Base-by-base conservation (phyloP, 1,140 invertebrate genomes). In the Stegodyphus dumicola region DNA sequence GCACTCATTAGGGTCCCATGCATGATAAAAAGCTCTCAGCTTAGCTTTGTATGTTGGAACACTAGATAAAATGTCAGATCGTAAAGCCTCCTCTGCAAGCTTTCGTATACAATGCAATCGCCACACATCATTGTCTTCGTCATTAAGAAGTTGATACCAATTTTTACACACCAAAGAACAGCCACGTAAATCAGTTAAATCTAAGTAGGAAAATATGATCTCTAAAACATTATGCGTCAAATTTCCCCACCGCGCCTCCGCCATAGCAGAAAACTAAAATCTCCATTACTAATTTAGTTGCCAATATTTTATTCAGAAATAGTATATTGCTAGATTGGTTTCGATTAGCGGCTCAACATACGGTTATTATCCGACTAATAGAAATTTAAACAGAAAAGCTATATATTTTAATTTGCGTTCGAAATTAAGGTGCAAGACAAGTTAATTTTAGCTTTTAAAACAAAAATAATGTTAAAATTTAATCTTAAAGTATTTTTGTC, bases 1-100 rank as follows among this genome's bases (percentile, higher is more conserved):
- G 90, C 97, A 98, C 90, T 99, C 98, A 90, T 96, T 95, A 2
- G 97, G 96, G 91, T 97, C 99, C 98, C 98, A 99, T 2, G 98
- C 95, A 92, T 99, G 96, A 90, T 95, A 95, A 91, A 95, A 98
- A 11, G 98, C 97, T 89, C 97, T 93, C 76, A 99, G 92, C 92
- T 99, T 99, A 11, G 95, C 93, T 92, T 98, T 99, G 90, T 96
- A 98, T 7, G 96, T 97, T 53, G 94, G 93, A 73, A 98, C 94
- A 80, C 96, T 96, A 70, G 95, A 94, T 54, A 99, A 92, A 88
- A 99, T 92, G 91, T 98, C 96, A 0, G 96, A 97, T 91, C 96
- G 97, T 51, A 99, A 91, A 0, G 96, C 95, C 92, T 98, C 96
- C 91, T 97, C 95, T 5, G 96, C 94, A 76, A 99, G 91, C 91